Conservation (phyloP, 2,888 invertebrate species). For the Bursaphelenchus okinawaensis region DNA sequence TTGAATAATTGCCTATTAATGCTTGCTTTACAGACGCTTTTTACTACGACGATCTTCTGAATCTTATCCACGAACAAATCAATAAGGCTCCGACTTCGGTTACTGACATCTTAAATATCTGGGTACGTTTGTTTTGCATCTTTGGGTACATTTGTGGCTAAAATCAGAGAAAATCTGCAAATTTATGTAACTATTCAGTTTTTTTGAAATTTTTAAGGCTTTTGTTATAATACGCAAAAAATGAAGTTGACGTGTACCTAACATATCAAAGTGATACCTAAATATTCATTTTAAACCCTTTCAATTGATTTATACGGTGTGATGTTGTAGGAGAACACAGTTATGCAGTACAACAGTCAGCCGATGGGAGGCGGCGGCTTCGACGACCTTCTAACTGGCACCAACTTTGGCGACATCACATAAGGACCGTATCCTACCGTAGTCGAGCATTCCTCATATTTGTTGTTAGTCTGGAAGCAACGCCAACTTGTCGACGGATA, state of each 20-base stretch:
- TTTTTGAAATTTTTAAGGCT: too few relatives aligned
- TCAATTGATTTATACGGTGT: too few relatives aligned
- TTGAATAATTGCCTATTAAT: too few relatives aligned
- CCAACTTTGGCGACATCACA: conserved; percentile 8
- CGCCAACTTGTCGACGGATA: neutral
- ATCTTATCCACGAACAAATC: conserved; percentile 48
- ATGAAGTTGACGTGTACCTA: too few relatives aligned
- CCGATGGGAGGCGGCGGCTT: neutral
- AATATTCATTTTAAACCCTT: too few relatives aligned
- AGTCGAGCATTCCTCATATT: neutral
- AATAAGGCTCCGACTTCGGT: conserved; percentile 37
- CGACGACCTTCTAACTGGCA: conserved; percentile 4
- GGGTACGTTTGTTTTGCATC: conserved; percentile 34
- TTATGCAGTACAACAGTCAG: conserved; percentile 17
- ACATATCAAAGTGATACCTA: too few relatives aligned
- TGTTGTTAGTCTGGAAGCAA: neutral
- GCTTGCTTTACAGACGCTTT: too few relatives aligned
- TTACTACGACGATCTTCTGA: conserved; percentile 53
- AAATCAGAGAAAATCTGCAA: too few relatives aligned
- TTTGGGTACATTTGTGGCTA: neutral
- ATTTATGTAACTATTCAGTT: too few relatives aligned
- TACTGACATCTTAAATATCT: conserved; percentile 46
- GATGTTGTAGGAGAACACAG: conserved; percentile 22
- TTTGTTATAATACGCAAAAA: too few relatives aligned
- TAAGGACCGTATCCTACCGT: too few relatives aligned